A percentile compares a stretch with the other conserved stretches of the same genome.
Conservation (phyloP, 1,140 invertebrate species). For the Diuraphis noxia region DNA sequence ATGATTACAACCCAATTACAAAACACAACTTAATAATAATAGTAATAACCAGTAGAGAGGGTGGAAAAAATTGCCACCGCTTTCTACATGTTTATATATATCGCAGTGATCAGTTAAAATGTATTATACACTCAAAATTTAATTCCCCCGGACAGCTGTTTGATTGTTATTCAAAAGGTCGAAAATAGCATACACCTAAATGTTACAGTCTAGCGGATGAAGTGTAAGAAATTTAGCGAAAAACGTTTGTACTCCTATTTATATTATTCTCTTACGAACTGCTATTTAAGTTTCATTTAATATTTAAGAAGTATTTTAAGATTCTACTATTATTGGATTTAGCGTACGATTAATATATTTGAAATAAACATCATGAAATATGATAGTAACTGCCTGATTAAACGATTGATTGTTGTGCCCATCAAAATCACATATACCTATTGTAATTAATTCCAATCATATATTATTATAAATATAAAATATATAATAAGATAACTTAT, state of each 20-base stretch:
- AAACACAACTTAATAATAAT: conserved; percentile 21
- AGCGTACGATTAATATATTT: background rate
- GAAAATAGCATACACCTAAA: background rate
- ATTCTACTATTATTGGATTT: background rate
- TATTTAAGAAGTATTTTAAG: background rate
- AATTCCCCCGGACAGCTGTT: background rate
- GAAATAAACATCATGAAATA: background rate
- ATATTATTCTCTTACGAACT: too few species aligned
- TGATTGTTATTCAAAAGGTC: background rate
- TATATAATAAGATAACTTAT: background rate
- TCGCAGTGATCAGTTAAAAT: background rate
- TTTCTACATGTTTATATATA: background rate
- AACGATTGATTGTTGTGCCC: background rate
- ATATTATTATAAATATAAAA: background rate
- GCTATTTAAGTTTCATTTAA: background rate
- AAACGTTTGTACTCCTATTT: too few species aligned
- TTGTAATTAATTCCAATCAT: background rate
- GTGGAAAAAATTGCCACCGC: background rate
- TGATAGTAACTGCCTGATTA: background rate
- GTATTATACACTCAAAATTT: background rate
- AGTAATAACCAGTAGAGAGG: background rate
- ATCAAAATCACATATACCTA: background rate
- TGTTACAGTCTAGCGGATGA: background rate
- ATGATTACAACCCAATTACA: conserved; percentile 34
- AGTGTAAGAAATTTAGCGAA: too few species aligned